phyloP scores from a whole-genome alignment of 2,888 invertebrate species.

The Platynereis dumerilii region DNA sequence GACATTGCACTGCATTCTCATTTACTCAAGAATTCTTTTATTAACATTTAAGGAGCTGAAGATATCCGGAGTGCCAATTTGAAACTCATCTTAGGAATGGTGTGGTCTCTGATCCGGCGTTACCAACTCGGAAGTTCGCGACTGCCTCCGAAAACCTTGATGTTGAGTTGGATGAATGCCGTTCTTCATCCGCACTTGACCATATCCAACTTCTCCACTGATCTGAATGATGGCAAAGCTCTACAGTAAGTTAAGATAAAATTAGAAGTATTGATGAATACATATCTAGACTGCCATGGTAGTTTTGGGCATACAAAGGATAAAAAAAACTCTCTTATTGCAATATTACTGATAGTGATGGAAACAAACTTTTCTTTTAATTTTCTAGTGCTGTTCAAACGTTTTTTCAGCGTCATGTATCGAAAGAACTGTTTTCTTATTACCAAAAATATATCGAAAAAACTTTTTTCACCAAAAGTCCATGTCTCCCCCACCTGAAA shows the following conservation, averaged over 20 bases:
- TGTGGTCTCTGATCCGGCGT: conserved; percentile 94
- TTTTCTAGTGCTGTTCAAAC: background rate
- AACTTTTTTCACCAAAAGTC: too few species aligned
- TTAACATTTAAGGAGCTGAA: conserved; percentile 75
- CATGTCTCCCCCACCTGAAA: too few species aligned
- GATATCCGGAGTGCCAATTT: conserved; percentile 96
- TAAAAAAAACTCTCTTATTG: too few species aligned
- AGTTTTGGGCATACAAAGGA: too few species aligned
- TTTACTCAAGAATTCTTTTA: too few species aligned
- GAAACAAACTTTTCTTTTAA: too few species aligned
- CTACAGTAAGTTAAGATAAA: conserved; percentile 66
- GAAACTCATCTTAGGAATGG: conserved; percentile 90
- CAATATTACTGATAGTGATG: too few species aligned
- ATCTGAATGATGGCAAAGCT: conserved; percentile 94
- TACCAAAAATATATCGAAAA: too few species aligned
- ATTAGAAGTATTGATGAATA: too few species aligned
- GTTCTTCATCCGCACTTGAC: conserved; percentile 65
- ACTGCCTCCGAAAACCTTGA: conserved; percentile 92
- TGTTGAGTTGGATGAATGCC: conserved; percentile 86
- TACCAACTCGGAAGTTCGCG: conserved; percentile 86
- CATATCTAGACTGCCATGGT: background rate
- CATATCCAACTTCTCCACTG: conserved; percentile 83
- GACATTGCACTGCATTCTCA: too few species aligned
- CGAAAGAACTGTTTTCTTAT: too few species aligned
- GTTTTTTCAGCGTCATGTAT: background rate